These are phyloP conservation scores for Biston stratarius DNA, from an alignment of 2,888 invertebrate genomes.

Conservation along the genomic window DNA sequence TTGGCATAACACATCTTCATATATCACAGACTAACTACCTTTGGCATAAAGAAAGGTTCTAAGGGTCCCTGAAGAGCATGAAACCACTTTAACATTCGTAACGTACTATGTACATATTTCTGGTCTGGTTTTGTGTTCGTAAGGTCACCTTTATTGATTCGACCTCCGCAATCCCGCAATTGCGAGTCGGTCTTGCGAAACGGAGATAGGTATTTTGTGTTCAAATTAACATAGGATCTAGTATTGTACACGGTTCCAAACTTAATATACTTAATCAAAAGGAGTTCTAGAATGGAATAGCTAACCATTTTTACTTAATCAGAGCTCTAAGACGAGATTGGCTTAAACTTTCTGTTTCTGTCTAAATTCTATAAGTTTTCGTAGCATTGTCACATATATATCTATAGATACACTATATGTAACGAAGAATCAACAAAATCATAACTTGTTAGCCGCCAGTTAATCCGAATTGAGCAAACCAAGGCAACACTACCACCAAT, in stretches of 20 bases:
- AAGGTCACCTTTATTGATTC: constrained; percentile 45
- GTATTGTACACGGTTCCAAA: not conserved
- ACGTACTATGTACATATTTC: too few species aligned
- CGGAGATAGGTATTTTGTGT: not conserved
- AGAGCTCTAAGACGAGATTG: too few species aligned
- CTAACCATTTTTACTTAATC: too few species aligned
- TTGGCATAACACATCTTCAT: not conserved
- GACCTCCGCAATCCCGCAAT: constrained; percentile 35
- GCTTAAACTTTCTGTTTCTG: too few species aligned
- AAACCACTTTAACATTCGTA: constrained; percentile 12
- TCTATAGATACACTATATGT: too few species aligned
- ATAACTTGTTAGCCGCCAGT: constrained; percentile 7
- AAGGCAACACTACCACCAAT: constrained; percentile 13
- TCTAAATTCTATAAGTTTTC: too few species aligned
- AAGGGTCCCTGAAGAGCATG: not conserved
- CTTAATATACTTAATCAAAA: too few species aligned
- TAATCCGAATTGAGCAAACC: constrained; percentile 16
- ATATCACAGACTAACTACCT: not conserved
- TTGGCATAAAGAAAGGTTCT: constrained; percentile 1
- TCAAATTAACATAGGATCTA: not conserved
- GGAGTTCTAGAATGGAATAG: too few species aligned
- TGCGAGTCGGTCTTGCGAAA: constrained; percentile 9
- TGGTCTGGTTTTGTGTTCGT: constrained; percentile 37
- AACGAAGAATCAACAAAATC: constrained; percentile 17
- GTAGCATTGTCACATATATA: too few species aligned